Base-by-base conservation (phyloP, 2,888 invertebrate genomes). In the Dusona sp. region DNA sequence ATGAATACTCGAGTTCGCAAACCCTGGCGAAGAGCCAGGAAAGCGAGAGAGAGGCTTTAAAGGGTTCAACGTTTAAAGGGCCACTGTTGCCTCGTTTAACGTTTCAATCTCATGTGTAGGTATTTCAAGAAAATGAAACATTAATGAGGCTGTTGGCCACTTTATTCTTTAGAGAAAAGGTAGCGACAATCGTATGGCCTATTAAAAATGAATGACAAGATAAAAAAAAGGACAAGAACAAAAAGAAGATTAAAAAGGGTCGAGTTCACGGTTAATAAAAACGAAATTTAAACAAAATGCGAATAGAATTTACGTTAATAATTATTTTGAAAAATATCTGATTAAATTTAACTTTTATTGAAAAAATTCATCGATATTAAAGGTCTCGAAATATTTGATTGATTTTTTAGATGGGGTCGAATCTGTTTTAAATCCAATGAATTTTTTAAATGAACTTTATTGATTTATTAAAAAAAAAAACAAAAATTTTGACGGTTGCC, bases 21-120 rank as follows among this genome's bases (percentile, higher is more conserved):
- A 51, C n/a, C 57, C 77, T 86, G 86, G 83, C 79, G 19, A 65
- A 36, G 51, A 64, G 75, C 83, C 86, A 86, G 48, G 8, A 25
- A 57, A 68, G 64, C 68, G 3, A 45, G 54, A 48, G 33, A 67
- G 67, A 75, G 19, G 38, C 64, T 61, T 64, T 38, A 25, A 83
- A 83, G 83, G 83, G 54, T 77, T 65, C n/a, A 57, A 75, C 70
- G 75, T 75, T 77, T 79, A 77, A 77, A 86, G 79, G 54, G 68
- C 61, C 61, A 61, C 29, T 29, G 61, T 61, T 29, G 29, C 61
- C 29, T 61, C 13, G 29, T 16, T 29, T 25, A 29, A 61, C 29
- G 13, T 13, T 57, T 3, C 13, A 13, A 57, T 25, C 54, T 9
- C 25, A 2, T 2, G 25, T 4, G 7, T 29, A 42, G 13, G 13